Base-by-base conservation (phyloP, 2,113 vertebrate genomes). In the Mugil cephalus region DNA sequence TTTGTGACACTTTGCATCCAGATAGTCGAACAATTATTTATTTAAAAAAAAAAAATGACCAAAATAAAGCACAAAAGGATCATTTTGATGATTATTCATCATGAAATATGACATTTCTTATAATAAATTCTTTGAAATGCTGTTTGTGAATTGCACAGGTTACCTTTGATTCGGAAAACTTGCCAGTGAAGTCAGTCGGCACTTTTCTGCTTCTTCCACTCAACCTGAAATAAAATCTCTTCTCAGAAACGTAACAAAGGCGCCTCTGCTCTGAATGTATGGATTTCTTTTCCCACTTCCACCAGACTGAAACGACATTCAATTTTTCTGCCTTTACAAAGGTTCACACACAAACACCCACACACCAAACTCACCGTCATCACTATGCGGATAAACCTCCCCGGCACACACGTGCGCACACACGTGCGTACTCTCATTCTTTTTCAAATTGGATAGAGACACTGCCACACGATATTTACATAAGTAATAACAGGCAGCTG, bases 391-490 rank as follows among this genome's bases (percentile, higher is more conserved):
- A 78, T 78, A 73, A 74, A 71, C 10, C 18, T 50, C 42, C 11
- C 4, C 2, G 4, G 18, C 51, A 54, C 24, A 63, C 53, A 51
- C 45, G 71, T 59, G 50, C 62, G 60, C 46, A 73, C n/a, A 72
- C 69, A 74, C 36, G 19, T 19, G 67, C 64, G 66, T 52, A 60
- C 71, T 59, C 82, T 61, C 79, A 82, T 83, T 88, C 78, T 85
- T 71, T 72, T 80, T 66, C 73, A 85, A 82, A 91, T 84, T 89
- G 87, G 88, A 89, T 81, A 73, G 86, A 90, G 88, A 88, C 88
- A 80, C 83, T 76, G 56, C 59, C 78, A 75, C 87, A 74, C 50
- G 18, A 89, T 92, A 89, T 92, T 91, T 89, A 91, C 88, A 90
- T 87, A 86, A 89, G 84, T 92, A 90, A 88, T 87, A 88, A 85